These are phyloP conservation scores for Cygnus buccinator DNA, from an alignment of 2,113 vertebrate genomes.

Conservation along the genomic window DNA sequence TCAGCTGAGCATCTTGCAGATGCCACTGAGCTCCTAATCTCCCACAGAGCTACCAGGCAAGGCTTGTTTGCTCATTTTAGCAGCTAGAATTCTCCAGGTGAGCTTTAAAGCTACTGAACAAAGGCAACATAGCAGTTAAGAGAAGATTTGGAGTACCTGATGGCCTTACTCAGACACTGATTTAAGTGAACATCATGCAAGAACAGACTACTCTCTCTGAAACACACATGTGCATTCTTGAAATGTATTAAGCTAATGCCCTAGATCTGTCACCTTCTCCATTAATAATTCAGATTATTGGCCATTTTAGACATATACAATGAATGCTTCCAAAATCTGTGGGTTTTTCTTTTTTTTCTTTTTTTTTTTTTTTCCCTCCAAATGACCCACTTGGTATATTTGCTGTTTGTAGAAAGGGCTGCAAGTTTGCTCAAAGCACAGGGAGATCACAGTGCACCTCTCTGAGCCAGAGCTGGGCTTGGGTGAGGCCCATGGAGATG, in stretches of 20 bases:
- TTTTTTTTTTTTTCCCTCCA: background rate
- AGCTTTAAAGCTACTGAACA: slow-evolving; percentile 2
- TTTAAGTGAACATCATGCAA: background rate
- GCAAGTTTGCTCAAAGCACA: background rate
- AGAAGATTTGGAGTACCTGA: background rate
- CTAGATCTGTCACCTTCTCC: background rate
- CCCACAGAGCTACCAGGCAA: background rate
- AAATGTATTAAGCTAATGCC: background rate
- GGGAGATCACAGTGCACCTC: background rate
- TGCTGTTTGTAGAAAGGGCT: background rate
- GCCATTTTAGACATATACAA: background rate
- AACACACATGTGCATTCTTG: background rate
- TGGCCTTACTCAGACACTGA: background rate
- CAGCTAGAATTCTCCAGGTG: background rate
- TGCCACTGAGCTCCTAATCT: background rate
- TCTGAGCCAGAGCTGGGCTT: background rate
- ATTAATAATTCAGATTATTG: slow-evolving; percentile 6
- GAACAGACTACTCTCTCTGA: background rate
- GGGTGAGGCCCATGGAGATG: background rate
- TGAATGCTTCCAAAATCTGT: background rate
- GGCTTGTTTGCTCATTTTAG: background rate
- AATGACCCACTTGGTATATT: background rate
- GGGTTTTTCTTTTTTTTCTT: background rate
- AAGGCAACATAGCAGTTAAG: background rate
- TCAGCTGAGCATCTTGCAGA: background rate